These are phyloP conservation scores for Mactra quadrangularis DNA, from an alignment of 1,140 invertebrate genomes.

Conservation along the genomic window DNA sequence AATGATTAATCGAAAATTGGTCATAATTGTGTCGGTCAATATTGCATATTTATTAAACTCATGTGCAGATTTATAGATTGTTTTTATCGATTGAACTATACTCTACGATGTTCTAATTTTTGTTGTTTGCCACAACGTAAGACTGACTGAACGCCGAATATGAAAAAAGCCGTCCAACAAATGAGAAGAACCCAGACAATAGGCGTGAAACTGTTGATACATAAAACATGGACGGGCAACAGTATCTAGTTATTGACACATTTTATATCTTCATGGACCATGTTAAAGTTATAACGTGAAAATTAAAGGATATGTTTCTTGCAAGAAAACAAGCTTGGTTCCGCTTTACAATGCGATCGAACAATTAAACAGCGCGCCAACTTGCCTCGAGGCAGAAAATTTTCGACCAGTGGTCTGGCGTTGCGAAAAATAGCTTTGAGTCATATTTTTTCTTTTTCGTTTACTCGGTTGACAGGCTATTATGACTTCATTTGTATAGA, in stretches of 20 bases:
- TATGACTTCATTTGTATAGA: constrained; percentile 56
- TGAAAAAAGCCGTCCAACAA: no score
- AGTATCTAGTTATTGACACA: background rate
- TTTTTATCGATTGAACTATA: no score
- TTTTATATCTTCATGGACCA: constrained; percentile 1
- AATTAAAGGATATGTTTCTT: constrained; percentile 40
- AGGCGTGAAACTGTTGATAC: no score
- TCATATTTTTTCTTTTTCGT: constrained; percentile 45
- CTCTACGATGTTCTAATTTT: no score
- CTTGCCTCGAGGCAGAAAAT: constrained; percentile 14
- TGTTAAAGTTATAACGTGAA: constrained; percentile 14
- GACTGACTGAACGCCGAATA: no score
- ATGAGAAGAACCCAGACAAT: no score
- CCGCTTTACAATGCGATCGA: constrained; percentile 2
- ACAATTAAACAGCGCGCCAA: constrained; percentile 22
- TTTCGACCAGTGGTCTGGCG: constrained; percentile 16
- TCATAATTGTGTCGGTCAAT: no score
- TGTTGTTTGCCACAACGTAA: no score
- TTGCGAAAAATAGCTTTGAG: constrained; percentile 5
- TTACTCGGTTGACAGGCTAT: constrained; percentile 54
- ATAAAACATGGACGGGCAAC: no score
- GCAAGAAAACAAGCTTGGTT: constrained; percentile 16
- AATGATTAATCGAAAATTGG: no score
- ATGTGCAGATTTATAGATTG: no score
- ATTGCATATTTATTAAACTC: no score